Percentiles rank a stretch among this genome's conserved stretches.
These are phyloP conservation scores for Cephalopholis sonnerati DNA, from an alignment of 2,113 vertebrate species.

Conservation along the genomic window DNA sequence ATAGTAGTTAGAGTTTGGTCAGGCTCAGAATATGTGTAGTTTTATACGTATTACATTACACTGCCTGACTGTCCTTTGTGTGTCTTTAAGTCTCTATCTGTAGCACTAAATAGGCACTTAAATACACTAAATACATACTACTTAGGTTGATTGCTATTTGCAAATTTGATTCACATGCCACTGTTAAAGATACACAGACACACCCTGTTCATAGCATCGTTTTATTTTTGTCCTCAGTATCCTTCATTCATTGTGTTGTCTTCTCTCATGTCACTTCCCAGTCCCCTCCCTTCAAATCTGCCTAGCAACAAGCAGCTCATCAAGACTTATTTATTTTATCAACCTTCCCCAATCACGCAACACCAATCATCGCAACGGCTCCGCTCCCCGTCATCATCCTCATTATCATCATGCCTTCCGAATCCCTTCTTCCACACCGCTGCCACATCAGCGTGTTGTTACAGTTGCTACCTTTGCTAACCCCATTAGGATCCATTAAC, in stretches of 20 bases:
- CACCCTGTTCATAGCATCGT: background rate
- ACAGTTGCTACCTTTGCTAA: conserved; percentile 34
- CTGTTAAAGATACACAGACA: background rate
- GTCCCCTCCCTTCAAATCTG: conserved; percentile 40
- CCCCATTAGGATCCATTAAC: conserved; percentile 68
- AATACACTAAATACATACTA: too few species aligned
- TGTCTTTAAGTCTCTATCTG: too few species aligned
- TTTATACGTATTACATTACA: background rate
- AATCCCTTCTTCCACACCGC: conserved; percentile 57
- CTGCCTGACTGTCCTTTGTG: background rate
- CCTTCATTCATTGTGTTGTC: background rate
- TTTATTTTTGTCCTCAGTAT: background rate
- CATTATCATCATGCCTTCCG: conserved; percentile 55
- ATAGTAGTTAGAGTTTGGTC: background rate
- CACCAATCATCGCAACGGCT: conserved; percentile 52
- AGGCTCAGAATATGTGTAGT: background rate
- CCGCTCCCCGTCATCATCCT: conserved; percentile 44
- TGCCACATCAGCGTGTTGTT: conserved; percentile 46
- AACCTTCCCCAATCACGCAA: conserved; percentile 40
- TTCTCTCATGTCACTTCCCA: background rate
- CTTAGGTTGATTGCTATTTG: background rate
- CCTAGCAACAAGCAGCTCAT: conserved; percentile 71
- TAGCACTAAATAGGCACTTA: too few species aligned
- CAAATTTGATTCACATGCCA: background rate
- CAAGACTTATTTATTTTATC: conserved; percentile 49